These are phyloP conservation scores for Pangasianodon hypophthalmus DNA, from an alignment of 2,113 vertebrate genomes.

Conservation along the genomic window DNA sequence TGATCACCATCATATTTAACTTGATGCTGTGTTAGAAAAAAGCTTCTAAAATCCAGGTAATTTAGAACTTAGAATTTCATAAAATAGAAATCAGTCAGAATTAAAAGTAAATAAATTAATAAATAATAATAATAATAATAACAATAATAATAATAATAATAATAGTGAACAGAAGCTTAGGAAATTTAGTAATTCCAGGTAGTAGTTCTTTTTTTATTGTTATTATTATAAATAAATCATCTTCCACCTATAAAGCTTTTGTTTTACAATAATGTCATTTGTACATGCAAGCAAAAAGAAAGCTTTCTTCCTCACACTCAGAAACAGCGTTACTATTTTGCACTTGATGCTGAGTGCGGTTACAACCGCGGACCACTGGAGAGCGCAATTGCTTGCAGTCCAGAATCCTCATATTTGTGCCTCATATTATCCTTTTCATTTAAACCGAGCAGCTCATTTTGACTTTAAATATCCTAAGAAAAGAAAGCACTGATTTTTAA, in stretches of 20 bases:
- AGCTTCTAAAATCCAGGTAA: background rate
- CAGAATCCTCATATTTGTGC: background rate
- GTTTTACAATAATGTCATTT: background rate
- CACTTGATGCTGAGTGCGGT: background rate
- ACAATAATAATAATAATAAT: no score
- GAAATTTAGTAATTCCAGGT: no score
- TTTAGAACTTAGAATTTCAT: no score
- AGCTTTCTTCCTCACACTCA: background rate
- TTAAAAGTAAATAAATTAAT: no score
- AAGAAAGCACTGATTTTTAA: background rate
- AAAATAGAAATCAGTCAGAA: no score
- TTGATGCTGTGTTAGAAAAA: background rate
- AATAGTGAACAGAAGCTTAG: no score
- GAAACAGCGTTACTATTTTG: background rate
- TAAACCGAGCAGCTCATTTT: background rate
- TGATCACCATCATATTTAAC: background rate
- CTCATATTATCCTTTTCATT: background rate
- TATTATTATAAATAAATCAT: background rate
- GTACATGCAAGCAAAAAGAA: background rate
- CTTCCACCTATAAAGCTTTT: background rate
- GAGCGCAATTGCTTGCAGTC: constrained; percentile 52
- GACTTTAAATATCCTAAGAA: constrained; percentile 18
- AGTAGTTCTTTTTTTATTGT: background rate
- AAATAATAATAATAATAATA: no score
- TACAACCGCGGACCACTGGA: constrained; percentile 60